Evolutionary conservation across 2,888 invertebrate species (phyloP), one percentile per base, ranked within the genome.

Genomic region (Eulithis prunata): DNA sequence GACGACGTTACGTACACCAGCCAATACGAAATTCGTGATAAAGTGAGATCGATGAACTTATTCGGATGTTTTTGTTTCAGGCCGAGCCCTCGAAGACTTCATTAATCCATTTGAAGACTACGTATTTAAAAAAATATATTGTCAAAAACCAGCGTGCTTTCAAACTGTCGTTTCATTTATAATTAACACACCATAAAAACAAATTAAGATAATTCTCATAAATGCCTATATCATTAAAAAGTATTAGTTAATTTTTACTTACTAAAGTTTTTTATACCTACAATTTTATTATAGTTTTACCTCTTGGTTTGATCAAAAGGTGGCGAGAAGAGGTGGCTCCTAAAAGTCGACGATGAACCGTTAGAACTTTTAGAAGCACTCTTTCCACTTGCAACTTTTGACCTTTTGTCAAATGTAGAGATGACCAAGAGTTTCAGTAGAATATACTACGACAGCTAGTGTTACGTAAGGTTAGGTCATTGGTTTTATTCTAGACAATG

Each of bases 11-110:
- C 87, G 84, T 89, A 82, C 80, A 85, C 83, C 76, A 74, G 73
- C 75, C 81, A 78, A 87, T 86, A 84, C 81, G 84, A 81, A 87
- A 87, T 88, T 87, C 84, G 85, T 87, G 86, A 83, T 85, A 77
- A 82, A 82, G 78, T 75, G 74, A 71, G 80, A 81, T 82, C 86
- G 81, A 70, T 83, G 84, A 85, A 86, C 87, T 79, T 75, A 77
- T 80, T 78, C 76, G 62, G 61, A 54, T 56, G 59, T 59, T 51
- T 64, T 55, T 36, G 36, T 58, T 59, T 11, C 14, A 52, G 52
- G 41, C 52, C 4, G 21, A 32, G 43, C 28, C 32, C 52, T 52
- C 21, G n/a, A 5, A 52, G 21, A 45, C 28, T 43, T 21, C 14
- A 10, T 21, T 49, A 49, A 21, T 21, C 21, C 8, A 8, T 49